Percentiles rank a stretch among this genome's conserved stretches.
phyloP scores from a whole-genome alignment of 2,113 vertebrate genomes.

The Barbus barbus region DNA sequence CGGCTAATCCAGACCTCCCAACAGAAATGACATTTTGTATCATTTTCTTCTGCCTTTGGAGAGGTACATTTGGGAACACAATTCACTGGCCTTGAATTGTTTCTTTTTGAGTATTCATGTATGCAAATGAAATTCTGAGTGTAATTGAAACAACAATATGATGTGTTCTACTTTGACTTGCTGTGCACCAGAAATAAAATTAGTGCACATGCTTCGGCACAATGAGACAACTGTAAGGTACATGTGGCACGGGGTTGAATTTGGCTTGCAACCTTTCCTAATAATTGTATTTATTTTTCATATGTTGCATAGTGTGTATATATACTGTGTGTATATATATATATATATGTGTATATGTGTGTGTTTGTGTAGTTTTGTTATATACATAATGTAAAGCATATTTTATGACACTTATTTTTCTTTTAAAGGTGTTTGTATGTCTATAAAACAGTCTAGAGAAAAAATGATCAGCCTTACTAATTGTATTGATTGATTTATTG shows the following conservation, averaged over 20 bases:
- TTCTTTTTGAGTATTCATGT: constrained; percentile 12
- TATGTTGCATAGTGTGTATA: too few relatives aligned
- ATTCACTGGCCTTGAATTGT: not conserved
- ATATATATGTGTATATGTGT: too few relatives aligned
- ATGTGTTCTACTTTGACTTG: not conserved
- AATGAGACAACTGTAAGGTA: too few relatives aligned
- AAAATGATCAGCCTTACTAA: too few relatives aligned
- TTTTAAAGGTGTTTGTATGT: too few relatives aligned
- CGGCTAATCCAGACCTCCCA: constrained; percentile 41
- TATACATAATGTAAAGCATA: too few relatives aligned
- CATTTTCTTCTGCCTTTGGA: not conserved
- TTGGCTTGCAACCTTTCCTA: not conserved
- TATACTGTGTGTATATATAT: too few relatives aligned
- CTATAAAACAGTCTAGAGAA: too few relatives aligned
- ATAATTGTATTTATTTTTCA: not conserved
- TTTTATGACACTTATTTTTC: too few relatives aligned
- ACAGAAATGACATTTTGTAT: constrained; percentile 11
- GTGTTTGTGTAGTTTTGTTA: too few relatives aligned
- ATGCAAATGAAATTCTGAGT: constrained; percentile 14
- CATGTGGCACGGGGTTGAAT: not conserved
- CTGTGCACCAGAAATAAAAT: not conserved
- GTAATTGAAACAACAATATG: constrained; percentile 22
- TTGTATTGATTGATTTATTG: too few relatives aligned
- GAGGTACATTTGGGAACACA: constrained; percentile 2
- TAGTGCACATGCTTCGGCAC: not conserved